phyloP scores from a whole-genome alignment of 2,113 vertebrate species.

The Sander vitreus region DNA sequence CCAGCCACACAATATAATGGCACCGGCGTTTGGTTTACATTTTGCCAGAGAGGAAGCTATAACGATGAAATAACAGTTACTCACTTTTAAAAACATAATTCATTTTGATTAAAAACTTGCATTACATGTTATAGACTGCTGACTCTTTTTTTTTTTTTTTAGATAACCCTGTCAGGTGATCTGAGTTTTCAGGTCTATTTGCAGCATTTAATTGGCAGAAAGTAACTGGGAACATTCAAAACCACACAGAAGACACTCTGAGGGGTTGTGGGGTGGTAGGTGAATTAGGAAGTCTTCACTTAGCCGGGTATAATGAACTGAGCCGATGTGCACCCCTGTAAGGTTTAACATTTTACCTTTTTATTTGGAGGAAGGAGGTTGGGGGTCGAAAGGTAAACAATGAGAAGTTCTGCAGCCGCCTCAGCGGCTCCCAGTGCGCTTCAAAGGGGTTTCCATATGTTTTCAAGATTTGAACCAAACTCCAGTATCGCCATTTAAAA shows the following conservation, averaged over 20 bases:
- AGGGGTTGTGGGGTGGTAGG: slow-evolving; percentile 52
- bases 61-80: slow-evolving; percentile 70
- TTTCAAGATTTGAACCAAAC: slow-evolving; percentile 74
- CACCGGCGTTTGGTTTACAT: slow-evolving; percentile 75
- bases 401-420: slow-evolving; percentile 72
- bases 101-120: slow-evolving; percentile 67
- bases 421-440: slow-evolving; percentile 73
- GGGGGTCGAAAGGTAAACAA: slow-evolving; percentile 82
- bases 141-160: slow-evolving; percentile 68
- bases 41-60: slow-evolving; percentile 74
- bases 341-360: slow-evolving; percentile 73
- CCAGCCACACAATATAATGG: slow-evolving; percentile 67
- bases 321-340: slow-evolving; percentile 76
- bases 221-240: slow-evolving; percentile 55
- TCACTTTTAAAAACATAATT: slow-evolving; percentile 62
- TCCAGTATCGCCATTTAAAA: slow-evolving; percentile 62
- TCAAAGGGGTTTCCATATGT: slow-evolving; percentile 80
- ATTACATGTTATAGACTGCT: slow-evolving; percentile 28
- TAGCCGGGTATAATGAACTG: slow-evolving; percentile 77
- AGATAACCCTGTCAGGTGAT: slow-evolving; percentile 45
- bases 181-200: slow-evolving; percentile 59
- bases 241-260: slow-evolving; percentile 48
- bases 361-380: slow-evolving; percentile 73
- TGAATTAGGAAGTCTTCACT: slow-evolving; percentile 81
- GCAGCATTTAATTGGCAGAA: slow-evolving; percentile 47